These are phyloP conservation scores for Seriola quinqueradiata DNA, from an alignment of 2,113 vertebrate species.

Conservation along the genomic window DNA sequence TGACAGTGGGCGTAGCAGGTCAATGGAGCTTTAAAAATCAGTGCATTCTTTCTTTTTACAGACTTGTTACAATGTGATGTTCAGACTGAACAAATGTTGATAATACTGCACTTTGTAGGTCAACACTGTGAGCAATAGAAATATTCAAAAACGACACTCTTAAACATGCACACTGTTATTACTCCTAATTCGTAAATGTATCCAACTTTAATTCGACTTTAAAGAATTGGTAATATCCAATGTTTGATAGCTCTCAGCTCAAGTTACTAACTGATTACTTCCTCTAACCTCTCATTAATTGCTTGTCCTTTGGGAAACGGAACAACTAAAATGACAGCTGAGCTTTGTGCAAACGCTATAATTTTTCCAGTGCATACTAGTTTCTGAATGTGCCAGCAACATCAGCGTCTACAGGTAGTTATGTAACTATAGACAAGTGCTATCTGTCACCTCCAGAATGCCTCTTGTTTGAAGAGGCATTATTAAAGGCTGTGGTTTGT, in stretches of 20 bases:
- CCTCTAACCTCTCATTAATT: background rate
- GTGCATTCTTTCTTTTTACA: background rate
- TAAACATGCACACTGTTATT: background rate
- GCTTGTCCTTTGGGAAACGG: background rate
- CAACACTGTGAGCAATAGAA: background rate
- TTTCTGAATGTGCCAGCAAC: constrained; percentile 24
- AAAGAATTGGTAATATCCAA: background rate
- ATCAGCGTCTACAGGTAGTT: constrained; percentile 7
- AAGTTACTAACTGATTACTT: background rate
- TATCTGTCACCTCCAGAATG: constrained; percentile 55
- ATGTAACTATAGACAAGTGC: constrained; percentile 25
- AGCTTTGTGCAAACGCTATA: background rate
- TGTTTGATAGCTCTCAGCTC: background rate
- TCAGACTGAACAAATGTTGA: constrained; percentile 26
- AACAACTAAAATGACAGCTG: constrained; percentile 12
- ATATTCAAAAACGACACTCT: background rate
- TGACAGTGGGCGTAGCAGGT: constrained; percentile 35
- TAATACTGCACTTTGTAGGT: background rate
- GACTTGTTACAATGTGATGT: background rate
- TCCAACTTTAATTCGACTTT: background rate
- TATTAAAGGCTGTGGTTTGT: background rate
- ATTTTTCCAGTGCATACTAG: background rate
- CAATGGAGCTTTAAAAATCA: constrained; percentile 29
- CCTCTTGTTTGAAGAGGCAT: constrained; percentile 41
- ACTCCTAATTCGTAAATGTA: background rate